phyloP scores from a whole-genome alignment of 2,113 vertebrate genomes.

The Fregata magnificens region DNA sequence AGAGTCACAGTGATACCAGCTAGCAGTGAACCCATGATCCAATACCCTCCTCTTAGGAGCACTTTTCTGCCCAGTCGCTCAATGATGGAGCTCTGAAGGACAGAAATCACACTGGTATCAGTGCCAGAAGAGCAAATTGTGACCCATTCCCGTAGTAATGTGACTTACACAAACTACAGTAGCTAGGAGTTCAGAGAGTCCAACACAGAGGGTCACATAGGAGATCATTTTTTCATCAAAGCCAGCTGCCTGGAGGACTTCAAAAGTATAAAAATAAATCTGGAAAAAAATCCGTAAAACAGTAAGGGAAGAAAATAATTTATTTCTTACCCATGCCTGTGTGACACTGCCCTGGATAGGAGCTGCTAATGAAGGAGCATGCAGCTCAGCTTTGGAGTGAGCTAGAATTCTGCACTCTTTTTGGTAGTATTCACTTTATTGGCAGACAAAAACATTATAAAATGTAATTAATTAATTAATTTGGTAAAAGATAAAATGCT shows the following conservation, averaged over 20 bases:
- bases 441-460: neutral
- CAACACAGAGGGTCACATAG: conserved; percentile 76
- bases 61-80: conserved; percentile 74
- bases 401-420: neutral
- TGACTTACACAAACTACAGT: conserved; percentile 60
- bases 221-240: conserved; percentile 70
- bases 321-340: neutral
- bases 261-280: conserved; percentile 86
- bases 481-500: neutral
- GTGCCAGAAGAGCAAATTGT: neutral
- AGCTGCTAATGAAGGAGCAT: neutral
- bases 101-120: neutral
- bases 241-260: conserved; percentile 80
- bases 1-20: conserved; percentile 70
- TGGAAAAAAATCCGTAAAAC: neutral
- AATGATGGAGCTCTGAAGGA: conserved; percentile 76
- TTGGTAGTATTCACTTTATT: neutral
- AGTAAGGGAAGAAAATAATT: neutral
- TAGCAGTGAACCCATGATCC: conserved; percentile 75
- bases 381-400: neutral
- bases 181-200: conserved; percentile 77
- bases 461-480: neutral
- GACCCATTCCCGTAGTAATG: neutral
- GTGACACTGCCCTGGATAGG: neutral
- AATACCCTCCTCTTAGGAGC: conserved; percentile 77